These are phyloP conservation scores for Ammodytes marinus DNA, from an alignment of 2,113 vertebrate genomes.

Conservation along the genomic window DNA sequence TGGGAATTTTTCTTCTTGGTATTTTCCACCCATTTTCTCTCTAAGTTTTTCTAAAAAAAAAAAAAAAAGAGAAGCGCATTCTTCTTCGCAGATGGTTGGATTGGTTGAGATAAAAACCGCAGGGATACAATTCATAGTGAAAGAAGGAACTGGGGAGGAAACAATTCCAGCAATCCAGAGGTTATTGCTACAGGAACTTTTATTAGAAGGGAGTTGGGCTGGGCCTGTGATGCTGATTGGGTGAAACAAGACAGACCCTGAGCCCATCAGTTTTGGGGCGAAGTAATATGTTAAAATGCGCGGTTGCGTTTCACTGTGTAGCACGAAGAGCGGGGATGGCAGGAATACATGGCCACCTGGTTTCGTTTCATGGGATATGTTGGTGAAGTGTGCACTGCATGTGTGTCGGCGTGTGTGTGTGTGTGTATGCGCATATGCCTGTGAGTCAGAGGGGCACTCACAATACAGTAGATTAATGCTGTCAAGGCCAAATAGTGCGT, in stretches of 20 bases:
- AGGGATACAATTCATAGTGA: conserved; percentile 3
- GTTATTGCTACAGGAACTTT: conserved; percentile 18
- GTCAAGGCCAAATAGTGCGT: conserved; percentile 55
- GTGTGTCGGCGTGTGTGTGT: conserved; percentile 29
- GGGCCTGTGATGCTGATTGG: neutral
- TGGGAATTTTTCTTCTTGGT: neutral
- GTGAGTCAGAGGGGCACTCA: conserved; percentile 46
- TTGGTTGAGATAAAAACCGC: neutral
- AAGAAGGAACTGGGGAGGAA: conserved; percentile 6
- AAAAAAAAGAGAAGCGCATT: conserved; percentile 9
- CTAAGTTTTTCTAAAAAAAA: conserved; percentile 25
- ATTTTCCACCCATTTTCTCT: conserved; percentile 26
- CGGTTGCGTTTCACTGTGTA: conserved; percentile 54
- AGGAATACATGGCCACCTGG: conserved; percentile 71
- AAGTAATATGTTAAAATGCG: conserved; percentile 53
- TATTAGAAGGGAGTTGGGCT: neutral
- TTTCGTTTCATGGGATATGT: conserved; percentile 61
- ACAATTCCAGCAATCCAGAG: conserved; percentile 40
- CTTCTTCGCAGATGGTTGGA: conserved; percentile 12
- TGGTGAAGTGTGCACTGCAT: conserved; percentile 49
- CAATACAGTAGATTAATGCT: conserved; percentile 47
- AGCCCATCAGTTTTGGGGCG: conserved; percentile 24
- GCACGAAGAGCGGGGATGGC: conserved; percentile 16
- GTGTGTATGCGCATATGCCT: conserved; percentile 25
- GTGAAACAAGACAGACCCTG: conserved; percentile 24